Base-by-base conservation (phyloP, 2,888 invertebrate species). In the Andrena chrysosceles region DNA sequence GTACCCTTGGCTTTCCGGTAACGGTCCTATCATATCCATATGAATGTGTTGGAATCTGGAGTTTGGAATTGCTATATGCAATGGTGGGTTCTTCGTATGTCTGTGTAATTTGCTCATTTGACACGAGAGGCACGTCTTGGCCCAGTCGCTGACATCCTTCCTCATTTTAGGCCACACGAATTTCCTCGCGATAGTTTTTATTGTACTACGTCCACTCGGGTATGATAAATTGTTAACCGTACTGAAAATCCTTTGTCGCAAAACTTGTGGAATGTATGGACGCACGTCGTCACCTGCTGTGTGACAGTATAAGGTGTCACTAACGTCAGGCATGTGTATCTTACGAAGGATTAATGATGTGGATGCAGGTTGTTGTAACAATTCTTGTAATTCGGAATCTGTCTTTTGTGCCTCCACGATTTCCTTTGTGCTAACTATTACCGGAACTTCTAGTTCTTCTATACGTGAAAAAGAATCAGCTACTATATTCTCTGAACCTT, bases 1-100 rank as follows among this genome's bases (percentile, higher is more conserved):
- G n/a, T 31, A 63, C 0, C 33, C 73, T 42, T 26, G 5, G 1
- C 2, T 2, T 6, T 20, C 6, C 13, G 64, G 42, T 2, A 66
- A n/a, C 42, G 6, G 26, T 26, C 59, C 31, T 10, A 70, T n/a
- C 2, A 70, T 2, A 13, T 70, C 70, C 48, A 70, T 26, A 5
- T 60, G 49, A 1, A 70, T n/a, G 13, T 59, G 59, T 6, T 29
- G 8, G 13, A 48, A 64, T 48, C 26, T 48, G 10, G 10, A n/a
- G 16, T 48, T 7, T 0, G 52, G 49, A 8, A 54, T 54, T 20
- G 6, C 7, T 8, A 54, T 20, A n/a, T 20, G n/a, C 6, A 20
- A 2, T 0, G 54, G 5, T 2, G 8, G n/a, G 1, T 20, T 54
- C 54, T 54, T 54, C 23, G 23, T 20, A 0, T 54, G 54, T 8